Evolutionary conservation across 2,797 vertebrate species (phyloP).

Genomic region (Microhierax caerulescens): DNA sequence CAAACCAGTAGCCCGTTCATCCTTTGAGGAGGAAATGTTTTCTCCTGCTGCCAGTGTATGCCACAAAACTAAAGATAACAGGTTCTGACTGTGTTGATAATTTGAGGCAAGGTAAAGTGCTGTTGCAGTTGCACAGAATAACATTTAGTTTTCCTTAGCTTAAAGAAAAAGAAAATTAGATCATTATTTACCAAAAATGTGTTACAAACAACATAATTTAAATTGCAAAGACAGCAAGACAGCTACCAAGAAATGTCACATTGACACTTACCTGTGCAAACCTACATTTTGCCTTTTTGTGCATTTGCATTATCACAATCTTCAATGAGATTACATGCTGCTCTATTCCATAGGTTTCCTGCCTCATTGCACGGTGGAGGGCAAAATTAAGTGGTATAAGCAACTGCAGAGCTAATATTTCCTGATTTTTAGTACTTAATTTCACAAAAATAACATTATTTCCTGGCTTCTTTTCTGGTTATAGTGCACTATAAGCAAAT

Average conservation of each 20-base stretch:
- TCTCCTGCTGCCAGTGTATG: not conserved
- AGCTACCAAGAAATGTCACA: not conserved
- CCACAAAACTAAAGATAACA: not conserved
- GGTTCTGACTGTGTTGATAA: not conserved
- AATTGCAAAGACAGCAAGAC: not conserved
- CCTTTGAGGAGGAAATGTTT: not conserved
- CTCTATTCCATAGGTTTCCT: not conserved
- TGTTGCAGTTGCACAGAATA: not conserved
- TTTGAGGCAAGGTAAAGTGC: not conserved
- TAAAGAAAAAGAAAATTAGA: not conserved
- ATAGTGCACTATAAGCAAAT: not conserved
- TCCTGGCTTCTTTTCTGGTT: not conserved
- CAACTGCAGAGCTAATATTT: not conserved
- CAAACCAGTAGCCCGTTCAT: not conserved
- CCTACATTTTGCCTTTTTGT: not conserved
- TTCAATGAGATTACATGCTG: not conserved
- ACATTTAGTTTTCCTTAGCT: not conserved
- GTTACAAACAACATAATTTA: not conserved
- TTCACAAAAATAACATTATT: not conserved
- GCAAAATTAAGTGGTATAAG: slow-evolving; percentile 20
- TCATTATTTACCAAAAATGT: not conserved
- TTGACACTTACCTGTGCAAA: not conserved
- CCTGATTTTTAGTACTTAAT: not conserved
- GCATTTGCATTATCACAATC: not conserved
- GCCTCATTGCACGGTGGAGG: not conserved